A percentile compares a stretch with the other conserved stretches of the same genome.
These are phyloP conservation scores for Drosophila burlai DNA, from an alignment of 1,140 invertebrate genomes.

Conservation along the genomic window DNA sequence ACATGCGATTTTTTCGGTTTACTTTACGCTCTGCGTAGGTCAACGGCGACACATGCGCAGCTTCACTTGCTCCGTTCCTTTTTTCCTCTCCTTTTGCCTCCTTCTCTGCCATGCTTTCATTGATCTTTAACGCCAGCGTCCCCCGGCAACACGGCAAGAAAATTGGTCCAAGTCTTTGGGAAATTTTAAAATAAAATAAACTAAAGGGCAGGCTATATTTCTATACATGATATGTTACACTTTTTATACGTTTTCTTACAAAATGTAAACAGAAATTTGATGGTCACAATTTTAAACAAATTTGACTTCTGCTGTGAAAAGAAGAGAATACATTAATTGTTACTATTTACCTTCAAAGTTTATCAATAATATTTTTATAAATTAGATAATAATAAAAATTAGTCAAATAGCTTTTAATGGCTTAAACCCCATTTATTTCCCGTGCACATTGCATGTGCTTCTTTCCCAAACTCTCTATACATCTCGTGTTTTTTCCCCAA, in stretches of 20 bases:
- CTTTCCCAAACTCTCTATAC: constrained; percentile 8
- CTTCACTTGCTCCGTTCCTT: constrained; percentile 47
- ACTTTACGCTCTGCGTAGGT: constrained; percentile 76
- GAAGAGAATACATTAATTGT: too few species aligned
- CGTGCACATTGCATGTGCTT: constrained; percentile 61
- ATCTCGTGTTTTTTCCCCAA: constrained; percentile 19
- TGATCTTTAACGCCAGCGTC: constrained; percentile 78
- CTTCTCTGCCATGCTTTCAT: constrained; percentile 63
- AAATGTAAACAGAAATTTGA: background rate
- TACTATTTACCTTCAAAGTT: too few species aligned
- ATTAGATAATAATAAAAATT: background rate
- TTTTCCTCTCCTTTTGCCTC: constrained; percentile 18
- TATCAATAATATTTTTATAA: too few species aligned
- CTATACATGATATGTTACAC: background rate
- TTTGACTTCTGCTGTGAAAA: background rate
- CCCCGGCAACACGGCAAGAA: constrained; percentile 38
- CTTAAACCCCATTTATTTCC: background rate
- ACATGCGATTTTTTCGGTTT: constrained; percentile 60
- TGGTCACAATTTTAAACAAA: background rate
- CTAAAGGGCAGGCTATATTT: too few species aligned
- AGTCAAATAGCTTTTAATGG: background rate
- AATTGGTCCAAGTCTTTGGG: background rate
- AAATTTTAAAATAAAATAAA: background rate
- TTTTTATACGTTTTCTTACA: background rate
- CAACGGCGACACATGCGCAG: constrained; percentile 77